These are phyloP conservation scores for Dissostichus mawsoni DNA, from an alignment of 2,113 vertebrate species.

Conservation along the genomic window DNA sequence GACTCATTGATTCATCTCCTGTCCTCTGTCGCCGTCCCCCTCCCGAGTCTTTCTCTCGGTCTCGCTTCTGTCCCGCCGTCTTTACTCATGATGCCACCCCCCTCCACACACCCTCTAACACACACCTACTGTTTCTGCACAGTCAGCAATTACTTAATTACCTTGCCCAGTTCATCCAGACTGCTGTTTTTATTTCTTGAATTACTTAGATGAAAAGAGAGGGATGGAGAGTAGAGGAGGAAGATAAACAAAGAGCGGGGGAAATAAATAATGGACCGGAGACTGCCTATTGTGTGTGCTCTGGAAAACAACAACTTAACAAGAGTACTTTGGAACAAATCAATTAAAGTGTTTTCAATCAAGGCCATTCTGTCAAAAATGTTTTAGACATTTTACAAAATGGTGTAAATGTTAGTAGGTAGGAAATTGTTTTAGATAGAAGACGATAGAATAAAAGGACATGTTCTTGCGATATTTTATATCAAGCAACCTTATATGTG, in stretches of 20 bases:
- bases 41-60: not conserved
- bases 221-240: not conserved
- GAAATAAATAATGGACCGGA: conserved; percentile 3
- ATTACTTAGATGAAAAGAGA: conserved; percentile 9
- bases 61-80: conserved; percentile 33
- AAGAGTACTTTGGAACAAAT: not conserved
- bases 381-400: not conserved
- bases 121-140: conserved; percentile 25
- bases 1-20: not conserved
- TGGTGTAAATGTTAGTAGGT: not conserved
- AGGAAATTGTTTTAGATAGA: not conserved
- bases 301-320: not conserved
- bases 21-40: not conserved
- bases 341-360: not conserved
- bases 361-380: not conserved
- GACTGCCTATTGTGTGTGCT: not conserved
- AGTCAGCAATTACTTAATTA: conserved; percentile 62
- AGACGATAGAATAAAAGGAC: not conserved
- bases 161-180: conserved; percentile 49
- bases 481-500: not conserved
- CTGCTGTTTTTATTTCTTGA: conserved; percentile 32
- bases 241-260: not conserved
- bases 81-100: not conserved
- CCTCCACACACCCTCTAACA: conserved; percentile 10
- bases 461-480: not conserved